A percentile compares a stretch with the other conserved stretches of the same genome.
phyloP scores from a whole-genome alignment of 2,888 invertebrate genomes.

The Ernsta delagoae region DNA sequence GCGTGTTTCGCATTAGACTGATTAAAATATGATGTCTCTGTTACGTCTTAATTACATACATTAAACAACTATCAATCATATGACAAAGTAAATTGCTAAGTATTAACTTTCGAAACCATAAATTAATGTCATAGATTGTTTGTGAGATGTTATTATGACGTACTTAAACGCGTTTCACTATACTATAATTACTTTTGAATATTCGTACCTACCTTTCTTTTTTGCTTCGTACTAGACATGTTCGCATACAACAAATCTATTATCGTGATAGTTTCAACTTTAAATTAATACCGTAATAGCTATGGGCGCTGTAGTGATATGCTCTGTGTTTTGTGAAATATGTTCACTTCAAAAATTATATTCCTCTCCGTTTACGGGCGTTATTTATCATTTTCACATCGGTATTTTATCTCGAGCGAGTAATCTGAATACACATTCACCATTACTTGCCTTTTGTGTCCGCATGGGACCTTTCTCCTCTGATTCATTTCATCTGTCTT shows the following conservation, averaged over 20 bases:
- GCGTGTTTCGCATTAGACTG: too few species aligned
- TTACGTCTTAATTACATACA: constrained; percentile 49
- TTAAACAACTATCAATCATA: constrained; percentile 62
- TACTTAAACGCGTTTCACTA: constrained; percentile 68
- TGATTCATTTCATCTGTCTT: constrained; percentile 59
- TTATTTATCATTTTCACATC: constrained; percentile 58
- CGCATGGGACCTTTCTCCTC: constrained; percentile 49
- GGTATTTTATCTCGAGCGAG: constrained; percentile 56
- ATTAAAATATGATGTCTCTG: constrained; percentile 51
- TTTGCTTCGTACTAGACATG: constrained; percentile 40
- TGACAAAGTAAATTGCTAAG: constrained; percentile 61
- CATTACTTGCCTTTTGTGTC: constrained; percentile 56
- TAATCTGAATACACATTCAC: constrained; percentile 56
- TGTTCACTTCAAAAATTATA: constrained; percentile 7
- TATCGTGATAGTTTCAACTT: constrained; percentile 68
- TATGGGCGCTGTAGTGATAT: constrained; percentile 2
- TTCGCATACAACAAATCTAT: constrained; percentile 54
- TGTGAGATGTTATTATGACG: constrained; percentile 67
- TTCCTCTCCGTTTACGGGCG: constrained; percentile 42
- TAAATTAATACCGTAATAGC: constrained; percentile 13
- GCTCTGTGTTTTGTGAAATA: constrained; percentile 13
- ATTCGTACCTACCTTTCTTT: constrained; percentile 27
- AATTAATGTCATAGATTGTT: constrained; percentile 73
- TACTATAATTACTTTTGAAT: constrained; percentile 63
- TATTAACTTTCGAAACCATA: constrained; percentile 71